These are phyloP conservation scores for Andrena trimmerana DNA, from an alignment of 2,888 invertebrate species.

Conservation along the genomic window DNA sequence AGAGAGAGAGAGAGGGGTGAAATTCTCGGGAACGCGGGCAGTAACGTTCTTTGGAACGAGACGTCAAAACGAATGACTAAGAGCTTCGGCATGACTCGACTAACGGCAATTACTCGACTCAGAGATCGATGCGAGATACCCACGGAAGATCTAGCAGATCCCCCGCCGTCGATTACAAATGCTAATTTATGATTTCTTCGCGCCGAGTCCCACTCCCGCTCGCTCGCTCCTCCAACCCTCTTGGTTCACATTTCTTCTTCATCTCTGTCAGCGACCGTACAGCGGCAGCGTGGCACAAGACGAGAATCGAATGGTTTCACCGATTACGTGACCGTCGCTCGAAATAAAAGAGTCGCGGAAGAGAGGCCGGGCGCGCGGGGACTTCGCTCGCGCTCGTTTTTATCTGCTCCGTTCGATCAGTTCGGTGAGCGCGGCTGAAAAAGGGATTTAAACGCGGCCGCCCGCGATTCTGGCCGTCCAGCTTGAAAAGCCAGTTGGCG, in stretches of 20 bases:
- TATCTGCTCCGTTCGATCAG: constrained; percentile 40
- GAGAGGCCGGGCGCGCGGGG: neutral
- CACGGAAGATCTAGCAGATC: constrained; percentile 65
- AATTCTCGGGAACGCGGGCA: constrained; percentile 44
- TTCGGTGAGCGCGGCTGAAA: constrained; percentile 27
- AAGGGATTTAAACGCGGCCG: neutral
- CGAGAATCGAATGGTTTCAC: neutral
- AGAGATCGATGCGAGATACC: constrained; percentile 73
- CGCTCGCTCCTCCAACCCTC: constrained; percentile 6
- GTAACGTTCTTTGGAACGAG: constrained; percentile 46
- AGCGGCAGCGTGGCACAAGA: neutral
- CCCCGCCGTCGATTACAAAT: constrained; percentile 76
- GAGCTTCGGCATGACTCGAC: constrained; percentile 70
- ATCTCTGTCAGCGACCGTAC: constrained; percentile 1
- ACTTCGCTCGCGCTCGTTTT: neutral
- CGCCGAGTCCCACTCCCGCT: constrained; percentile 61
- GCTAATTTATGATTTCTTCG: constrained; percentile 80
- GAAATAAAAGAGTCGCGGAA: constrained; percentile 2
- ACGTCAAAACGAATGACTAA: constrained; percentile 70
- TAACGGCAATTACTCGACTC: constrained; percentile 67
- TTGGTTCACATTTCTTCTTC: constrained; percentile 5
- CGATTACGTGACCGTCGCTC: neutral
- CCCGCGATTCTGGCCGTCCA: neutral
- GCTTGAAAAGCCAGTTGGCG: constrained; percentile 64
- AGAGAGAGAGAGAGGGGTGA: constrained; percentile 10